Base-by-base conservation (phyloP, 2,113 vertebrate species). In the Barnardius zonarius region DNA sequence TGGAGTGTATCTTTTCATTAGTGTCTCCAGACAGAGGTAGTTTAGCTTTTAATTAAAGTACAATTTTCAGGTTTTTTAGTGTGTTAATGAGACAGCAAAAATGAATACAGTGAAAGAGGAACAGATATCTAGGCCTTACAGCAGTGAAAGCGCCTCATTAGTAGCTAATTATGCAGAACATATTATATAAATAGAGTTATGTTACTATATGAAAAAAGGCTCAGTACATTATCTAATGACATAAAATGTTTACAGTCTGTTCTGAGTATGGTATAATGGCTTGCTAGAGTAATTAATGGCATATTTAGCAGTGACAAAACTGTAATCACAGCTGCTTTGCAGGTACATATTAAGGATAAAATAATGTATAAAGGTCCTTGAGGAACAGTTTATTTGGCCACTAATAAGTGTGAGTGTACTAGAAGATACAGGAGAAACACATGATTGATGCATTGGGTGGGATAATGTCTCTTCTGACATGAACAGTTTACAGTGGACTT, bases 31-130 rank as follows among this genome's bases (percentile, higher is more conserved):
- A 92, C 90, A 97, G 93, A 95, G 92, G 91, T 82, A 95, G 88
- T 96, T 96, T 95, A 95, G 94, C 84, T 94, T 97, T 97, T 97
- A 97, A 97, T 97, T 98, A 97, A 96, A 96, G 96, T 68, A 95
- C 86, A 83, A 92, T 96, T 97, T 97, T 92, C 82, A 92, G 66
- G 68, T 88, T 82, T 96, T 97, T 90, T 90, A 93, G 86, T 91
- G 86, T 49, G 82, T 89, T 97, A 97, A 97, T 97, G 94, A 97
- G 95, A 98, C 92, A 98, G 76, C 75, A 93, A 94, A 97, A 97
- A 94, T 92, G 61, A 98, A 97, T 97, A 96, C 90, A 86, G 82
- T 95, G 75, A 68, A 96, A 96, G 69, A 93, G 79, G 90, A 96
- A 86, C 54, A 97, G 94, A 86, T 96, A 96, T 80, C 76, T 93